phyloP scores from a whole-genome alignment of 2,888 invertebrate genomes.

The Drosophila hamatofila region DNA sequence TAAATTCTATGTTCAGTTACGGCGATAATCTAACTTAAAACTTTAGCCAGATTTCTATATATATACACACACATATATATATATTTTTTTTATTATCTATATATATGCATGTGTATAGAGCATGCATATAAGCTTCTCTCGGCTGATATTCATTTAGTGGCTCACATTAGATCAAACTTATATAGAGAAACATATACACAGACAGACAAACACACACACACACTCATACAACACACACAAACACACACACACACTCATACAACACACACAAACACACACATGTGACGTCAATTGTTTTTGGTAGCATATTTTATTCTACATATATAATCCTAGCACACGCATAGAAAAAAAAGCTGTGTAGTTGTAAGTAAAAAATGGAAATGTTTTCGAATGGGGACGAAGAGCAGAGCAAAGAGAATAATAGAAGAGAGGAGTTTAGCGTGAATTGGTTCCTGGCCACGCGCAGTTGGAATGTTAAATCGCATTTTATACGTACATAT shows the following conservation, averaged over 20 bases:
- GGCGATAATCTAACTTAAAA: conserved; percentile 32
- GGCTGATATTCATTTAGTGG: conserved; percentile 26
- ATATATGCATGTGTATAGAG: conserved; percentile 13
- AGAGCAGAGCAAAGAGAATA: conserved; percentile 2
- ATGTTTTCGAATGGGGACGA: conserved; percentile 21
- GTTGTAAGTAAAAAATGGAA: conserved; percentile 51
- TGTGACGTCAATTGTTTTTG: conserved; percentile 47
- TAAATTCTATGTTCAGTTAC: conserved; percentile 41
- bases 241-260: neutral
- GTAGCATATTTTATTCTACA: conserved; percentile 36
- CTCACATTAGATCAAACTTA: conserved; percentile 16
- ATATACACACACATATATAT: neutral
- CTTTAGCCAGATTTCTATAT: conserved; percentile 38
- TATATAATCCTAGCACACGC: conserved; percentile 18
- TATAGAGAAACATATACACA: conserved; percentile 1
- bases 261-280: neutral
- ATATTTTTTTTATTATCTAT: conserved; percentile 12
- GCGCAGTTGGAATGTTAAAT: conserved; percentile 39
- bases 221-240: conserved; percentile 7
- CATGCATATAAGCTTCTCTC: conserved; percentile 17
- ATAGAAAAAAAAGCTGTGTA: conserved; percentile 46
- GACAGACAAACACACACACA: conserved; percentile 2
- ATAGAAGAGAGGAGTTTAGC: conserved; percentile 10
- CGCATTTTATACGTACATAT: conserved; percentile 52
- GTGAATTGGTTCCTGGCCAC: conserved; percentile 37